Evolutionary conservation across 2,888 invertebrate genomes (phyloP), one percentile per base, ranked within the genome.

Genomic region (Drosophila parthenogenetica): DNA sequence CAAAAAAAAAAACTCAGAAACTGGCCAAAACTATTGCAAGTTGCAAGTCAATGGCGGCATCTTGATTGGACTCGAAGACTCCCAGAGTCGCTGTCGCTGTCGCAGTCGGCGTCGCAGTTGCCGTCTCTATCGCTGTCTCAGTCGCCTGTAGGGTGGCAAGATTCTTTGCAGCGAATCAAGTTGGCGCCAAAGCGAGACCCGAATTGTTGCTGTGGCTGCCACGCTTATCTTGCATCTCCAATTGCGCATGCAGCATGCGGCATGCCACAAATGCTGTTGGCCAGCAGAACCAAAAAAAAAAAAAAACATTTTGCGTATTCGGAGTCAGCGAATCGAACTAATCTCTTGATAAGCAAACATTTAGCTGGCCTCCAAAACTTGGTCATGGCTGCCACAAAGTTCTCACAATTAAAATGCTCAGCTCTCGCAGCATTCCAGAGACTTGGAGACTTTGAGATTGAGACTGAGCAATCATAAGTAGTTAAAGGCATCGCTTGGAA

Each of bases 331-430:
- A 71, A 65, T 71, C 71, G 77, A 51, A 78, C 77, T 79, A 79
- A 79, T 79, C 79, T 81, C 62, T 84, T 87, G 84, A 84, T 69
- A 77, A 83, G 81, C 81, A 66, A 67, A 77, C 80, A 73, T 73
- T 77, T 59, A 64, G 51, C 69, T 73, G 77, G 76, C 77, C 76
- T 77, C 73, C 76, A 77, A 60, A 84, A 84, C 68, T 80, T 82
- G 80, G 79, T 81, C 80, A 81, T 63, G 79, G 81, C 76, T 79
- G 76, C 75, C 55, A 62, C 65, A 70, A 68, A 84, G 77, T 87
- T 85, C 84, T 85, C 87, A 85, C 84, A 84, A 87, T 78, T 85
- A 78, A 78, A 79, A 77, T 73, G 68, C 69, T 73, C 73, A 51
- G 55, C 54, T 65, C 63, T 70, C 79, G 53, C 66, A 58, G 57